Conservation (phyloP, 2,888 invertebrate genomes). For the Balanococcus diminutus region DNA sequence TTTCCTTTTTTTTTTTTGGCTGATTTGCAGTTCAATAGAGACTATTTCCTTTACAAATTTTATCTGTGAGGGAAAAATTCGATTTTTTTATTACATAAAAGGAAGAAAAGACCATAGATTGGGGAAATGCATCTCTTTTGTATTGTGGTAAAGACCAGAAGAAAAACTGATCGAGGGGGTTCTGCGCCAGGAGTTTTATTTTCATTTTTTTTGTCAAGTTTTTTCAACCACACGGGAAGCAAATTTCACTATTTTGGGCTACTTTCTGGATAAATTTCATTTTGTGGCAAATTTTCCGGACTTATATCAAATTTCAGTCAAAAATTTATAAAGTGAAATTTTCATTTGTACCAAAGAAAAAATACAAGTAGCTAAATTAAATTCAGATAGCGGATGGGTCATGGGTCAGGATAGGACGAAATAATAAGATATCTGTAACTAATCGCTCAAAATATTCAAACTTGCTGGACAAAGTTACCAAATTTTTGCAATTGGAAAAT, state of each 20-base stretch:
- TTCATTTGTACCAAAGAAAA: no score
- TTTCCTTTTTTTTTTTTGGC: not conserved
- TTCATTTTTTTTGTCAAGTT: not conserved
- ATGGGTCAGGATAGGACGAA: no score
- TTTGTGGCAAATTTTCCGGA: not conserved
- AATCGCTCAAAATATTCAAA: no score
- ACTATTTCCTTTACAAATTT: not conserved
- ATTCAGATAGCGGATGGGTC: no score
- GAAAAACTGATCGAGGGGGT: not conserved
- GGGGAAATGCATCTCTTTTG: not conserved
- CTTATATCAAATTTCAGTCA: not conserved
- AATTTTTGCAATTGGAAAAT: not conserved
- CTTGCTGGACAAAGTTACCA: no score
- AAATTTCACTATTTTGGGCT: not conserved
- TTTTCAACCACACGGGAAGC: no score
- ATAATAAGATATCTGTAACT: no score
- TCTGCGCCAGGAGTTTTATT: not conserved
- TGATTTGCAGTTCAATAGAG: constrained; percentile 2
- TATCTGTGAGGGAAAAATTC: not conserved
- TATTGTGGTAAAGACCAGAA: not conserved
- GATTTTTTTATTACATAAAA: not conserved
- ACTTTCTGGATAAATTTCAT: not conserved
- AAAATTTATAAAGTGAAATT: no score
- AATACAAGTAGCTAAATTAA: no score
- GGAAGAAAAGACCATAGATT: not conserved